Conservation (phyloP, 1,140 invertebrate species). For the Magallana angulata region DNA sequence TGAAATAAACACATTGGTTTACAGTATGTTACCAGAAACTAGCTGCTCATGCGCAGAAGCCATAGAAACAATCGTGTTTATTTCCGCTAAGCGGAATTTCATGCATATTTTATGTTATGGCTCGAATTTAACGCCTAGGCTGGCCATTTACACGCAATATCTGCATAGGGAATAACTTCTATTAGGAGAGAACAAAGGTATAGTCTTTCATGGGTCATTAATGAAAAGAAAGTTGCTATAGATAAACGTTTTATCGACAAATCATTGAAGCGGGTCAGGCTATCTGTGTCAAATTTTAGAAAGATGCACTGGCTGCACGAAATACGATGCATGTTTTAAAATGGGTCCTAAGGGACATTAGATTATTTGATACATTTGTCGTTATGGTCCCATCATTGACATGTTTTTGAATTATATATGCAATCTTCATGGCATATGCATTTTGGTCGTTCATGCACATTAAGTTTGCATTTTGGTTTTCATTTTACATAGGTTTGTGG, state of each 20-base stretch:
- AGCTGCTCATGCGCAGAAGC: conserved; percentile 60
- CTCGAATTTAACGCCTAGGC: conserved; percentile 43
- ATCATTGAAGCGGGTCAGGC: background rate
- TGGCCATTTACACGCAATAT: conserved; percentile 58
- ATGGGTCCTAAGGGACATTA: too few species aligned
- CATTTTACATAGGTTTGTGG: too few species aligned
- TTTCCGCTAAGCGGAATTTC: conserved; percentile 49
- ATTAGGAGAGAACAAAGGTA: conserved; percentile 30
- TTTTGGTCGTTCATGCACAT: too few species aligned
- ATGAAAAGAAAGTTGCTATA: background rate
- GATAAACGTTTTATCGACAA: background rate
- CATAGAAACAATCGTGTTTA: conserved; percentile 70
- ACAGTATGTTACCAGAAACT: background rate
- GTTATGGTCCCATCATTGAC: too few species aligned
- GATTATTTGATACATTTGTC: too few species aligned
- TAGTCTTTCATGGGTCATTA: background rate
- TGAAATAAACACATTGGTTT: background rate
- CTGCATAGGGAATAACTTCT: conserved; percentile 38
- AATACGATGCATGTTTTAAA: background rate
- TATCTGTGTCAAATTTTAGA: background rate
- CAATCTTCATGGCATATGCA: too few species aligned
- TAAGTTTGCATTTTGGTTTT: too few species aligned
- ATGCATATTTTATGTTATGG: conserved; percentile 61
- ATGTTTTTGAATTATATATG: too few species aligned
- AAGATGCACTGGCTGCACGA: background rate